These are phyloP conservation scores for Phylloscopus trochilus DNA, from an alignment of 2,113 vertebrate species.

Conservation along the genomic window DNA sequence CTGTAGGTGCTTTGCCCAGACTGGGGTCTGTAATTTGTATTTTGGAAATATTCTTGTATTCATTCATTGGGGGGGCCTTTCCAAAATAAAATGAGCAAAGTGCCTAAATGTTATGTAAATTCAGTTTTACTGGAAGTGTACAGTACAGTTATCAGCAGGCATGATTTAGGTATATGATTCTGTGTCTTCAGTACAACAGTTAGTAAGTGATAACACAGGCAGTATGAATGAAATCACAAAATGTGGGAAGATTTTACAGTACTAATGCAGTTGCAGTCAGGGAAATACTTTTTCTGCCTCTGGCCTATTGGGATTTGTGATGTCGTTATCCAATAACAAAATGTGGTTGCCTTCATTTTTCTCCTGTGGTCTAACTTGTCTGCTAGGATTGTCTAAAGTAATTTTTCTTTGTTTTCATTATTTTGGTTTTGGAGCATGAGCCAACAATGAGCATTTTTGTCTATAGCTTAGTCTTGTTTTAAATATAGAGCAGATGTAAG, in stretches of 20 bases:
- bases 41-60: not conserved
- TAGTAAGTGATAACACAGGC: not conserved
- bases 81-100: not conserved
- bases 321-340: constrained; percentile 19
- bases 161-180: not conserved
- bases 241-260: not conserved
- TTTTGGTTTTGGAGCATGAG: not conserved
- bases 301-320: not conserved
- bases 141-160: not conserved
- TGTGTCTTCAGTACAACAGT: not conserved
- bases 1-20: not conserved
- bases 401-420: not conserved
- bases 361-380: constrained; percentile 4
- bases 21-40: not conserved
- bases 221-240: not conserved
- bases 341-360: constrained; percentile 25
- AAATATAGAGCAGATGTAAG: not conserved
- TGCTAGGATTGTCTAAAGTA: not conserved
- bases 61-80: not conserved
- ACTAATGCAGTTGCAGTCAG: not conserved
- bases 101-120: not conserved
- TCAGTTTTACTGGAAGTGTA: not conserved
- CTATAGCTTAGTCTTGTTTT: not conserved
- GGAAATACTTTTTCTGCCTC: not conserved
- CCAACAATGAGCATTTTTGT: not conserved